phyloP scores from a whole-genome alignment of 2,888 invertebrate species.

The Zygogramma bicolorata region DNA sequence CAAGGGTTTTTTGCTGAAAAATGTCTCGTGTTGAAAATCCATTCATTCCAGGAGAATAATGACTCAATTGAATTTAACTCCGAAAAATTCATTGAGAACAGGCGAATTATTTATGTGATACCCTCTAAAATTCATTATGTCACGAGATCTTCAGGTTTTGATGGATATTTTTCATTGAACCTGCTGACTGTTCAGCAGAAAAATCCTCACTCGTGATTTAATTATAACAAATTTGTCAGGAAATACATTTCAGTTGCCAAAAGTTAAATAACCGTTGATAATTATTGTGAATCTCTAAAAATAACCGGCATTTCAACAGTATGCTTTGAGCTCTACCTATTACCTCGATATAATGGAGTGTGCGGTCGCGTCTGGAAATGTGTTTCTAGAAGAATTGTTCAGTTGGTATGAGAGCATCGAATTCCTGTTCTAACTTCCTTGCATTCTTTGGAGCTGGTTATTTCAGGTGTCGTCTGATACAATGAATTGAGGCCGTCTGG shows the following conservation, averaged over 20 bases:
- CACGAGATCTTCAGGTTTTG: background rate
- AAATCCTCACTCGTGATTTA: conserved; percentile 6
- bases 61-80: too few relatives aligned
- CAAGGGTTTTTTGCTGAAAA: too few relatives aligned
- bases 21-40: too few relatives aligned
- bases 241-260: conserved; percentile 27
- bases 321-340: background rate
- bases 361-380: background rate
- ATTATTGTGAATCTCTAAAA: conserved; percentile 14
- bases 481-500: too few relatives aligned
- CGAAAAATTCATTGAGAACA: too few relatives aligned
- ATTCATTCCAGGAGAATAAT: too few relatives aligned
- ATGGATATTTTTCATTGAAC: background rate
- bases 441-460: background rate
- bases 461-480: too few relatives aligned
- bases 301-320: background rate
- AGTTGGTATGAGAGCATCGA: background rate
- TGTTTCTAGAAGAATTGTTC: background rate
- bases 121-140: too few relatives aligned
- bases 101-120: too few relatives aligned
- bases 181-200: background rate
- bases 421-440: background rate
- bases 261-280: conserved; percentile 30
- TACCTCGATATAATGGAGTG: background rate
- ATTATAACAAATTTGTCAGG: conserved; percentile 23